Percentiles rank a stretch among this genome's conserved stretches.
Evolutionary conservation across 1,140 invertebrate species (phyloP).

Genomic region (Psix sp.): DNA sequence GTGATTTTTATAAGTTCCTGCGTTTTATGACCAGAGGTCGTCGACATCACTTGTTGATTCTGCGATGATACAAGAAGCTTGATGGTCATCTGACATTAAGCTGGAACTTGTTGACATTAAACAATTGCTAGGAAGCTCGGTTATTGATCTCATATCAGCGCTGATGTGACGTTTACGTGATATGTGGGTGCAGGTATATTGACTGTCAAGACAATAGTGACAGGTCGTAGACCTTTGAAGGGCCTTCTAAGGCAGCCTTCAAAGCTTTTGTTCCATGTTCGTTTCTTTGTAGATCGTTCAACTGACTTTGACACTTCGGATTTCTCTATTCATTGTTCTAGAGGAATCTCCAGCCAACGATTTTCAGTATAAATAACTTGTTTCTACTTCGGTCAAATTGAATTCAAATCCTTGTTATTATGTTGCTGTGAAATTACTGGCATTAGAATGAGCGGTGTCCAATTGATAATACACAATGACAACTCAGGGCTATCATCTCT

Average conservation of each 20-base stretch:
- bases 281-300: slow-evolving; percentile 2
- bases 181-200: neutral
- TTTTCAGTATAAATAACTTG: neutral
- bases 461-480: slow-evolving; percentile 27
- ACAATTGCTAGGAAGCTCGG: slow-evolving; percentile 5
- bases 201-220: slow-evolving; percentile 17
- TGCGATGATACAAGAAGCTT: neutral
- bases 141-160: slow-evolving; percentile 9
- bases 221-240: slow-evolving; percentile 33
- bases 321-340: neutral
- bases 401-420: slow-evolving; percentile 5
- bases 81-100: neutral
- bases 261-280: slow-evolving; percentile 28
- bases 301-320: slow-evolving; percentile 18
- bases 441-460: slow-evolving; percentile 13
- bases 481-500: slow-evolving; percentile 13
- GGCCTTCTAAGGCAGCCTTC: slow-evolving; percentile 11
- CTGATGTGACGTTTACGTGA: slow-evolving; percentile 7
- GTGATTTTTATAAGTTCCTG: slow-evolving; percentile 5
- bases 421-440: slow-evolving; percentile 6
- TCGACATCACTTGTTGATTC: slow-evolving; percentile 15
- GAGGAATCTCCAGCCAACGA: neutral
- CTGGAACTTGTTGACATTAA: slow-evolving; percentile 10
- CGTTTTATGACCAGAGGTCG: slow-evolving; percentile 6
- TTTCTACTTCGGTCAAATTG: neutral